phyloP scores from a whole-genome alignment of 2,888 invertebrate genomes.

The Alitta virens region DNA sequence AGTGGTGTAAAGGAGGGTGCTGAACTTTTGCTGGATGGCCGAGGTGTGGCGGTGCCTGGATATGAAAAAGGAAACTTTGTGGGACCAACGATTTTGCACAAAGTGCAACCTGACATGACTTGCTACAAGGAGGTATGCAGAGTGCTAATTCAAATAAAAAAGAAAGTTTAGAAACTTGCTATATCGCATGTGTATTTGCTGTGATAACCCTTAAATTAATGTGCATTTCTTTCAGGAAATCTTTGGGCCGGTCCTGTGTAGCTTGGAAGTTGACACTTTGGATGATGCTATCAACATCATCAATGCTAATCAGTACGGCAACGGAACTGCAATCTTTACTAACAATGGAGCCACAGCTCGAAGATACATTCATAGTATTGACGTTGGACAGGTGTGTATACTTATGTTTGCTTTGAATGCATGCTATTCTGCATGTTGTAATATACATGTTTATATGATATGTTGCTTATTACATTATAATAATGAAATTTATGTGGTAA shows the following conservation, averaged over 20 bases:
- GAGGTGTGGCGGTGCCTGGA: slow-evolving; percentile 76
- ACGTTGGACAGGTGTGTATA: slow-evolving; percentile 78
- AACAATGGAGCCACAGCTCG: slow-evolving; percentile 94
- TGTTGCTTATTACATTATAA: no score
- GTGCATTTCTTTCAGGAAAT: no score
- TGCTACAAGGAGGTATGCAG: slow-evolving; percentile 89
- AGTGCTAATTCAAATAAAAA: no score
- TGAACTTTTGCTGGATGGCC: slow-evolving; percentile 82
- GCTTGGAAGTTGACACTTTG: slow-evolving; percentile 81
- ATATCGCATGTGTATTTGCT: no score
- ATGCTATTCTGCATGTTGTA: no score
- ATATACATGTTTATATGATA: no score
- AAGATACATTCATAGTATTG: slow-evolving; percentile 86
- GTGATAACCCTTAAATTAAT: no score
- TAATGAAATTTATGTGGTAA: no score
- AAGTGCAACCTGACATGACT: slow-evolving; percentile 80
- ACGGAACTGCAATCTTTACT: slow-evolving; percentile 98
- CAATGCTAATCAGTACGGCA: slow-evolving; percentile 93
- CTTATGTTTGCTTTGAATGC: no score
- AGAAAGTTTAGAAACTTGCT: no score
- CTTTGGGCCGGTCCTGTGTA: slow-evolving; percentile 93
- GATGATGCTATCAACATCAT: slow-evolving; percentile 92
- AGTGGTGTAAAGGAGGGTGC: slow-evolving; percentile 85
- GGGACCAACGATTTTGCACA: slow-evolving; percentile 88
- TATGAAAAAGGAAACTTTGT: slow-evolving; percentile 98